Evolutionary conservation across 1,140 invertebrate genomes (phyloP), one percentile per base, ranked within the genome.

Genomic region (Macrocentrus cingulum): DNA sequence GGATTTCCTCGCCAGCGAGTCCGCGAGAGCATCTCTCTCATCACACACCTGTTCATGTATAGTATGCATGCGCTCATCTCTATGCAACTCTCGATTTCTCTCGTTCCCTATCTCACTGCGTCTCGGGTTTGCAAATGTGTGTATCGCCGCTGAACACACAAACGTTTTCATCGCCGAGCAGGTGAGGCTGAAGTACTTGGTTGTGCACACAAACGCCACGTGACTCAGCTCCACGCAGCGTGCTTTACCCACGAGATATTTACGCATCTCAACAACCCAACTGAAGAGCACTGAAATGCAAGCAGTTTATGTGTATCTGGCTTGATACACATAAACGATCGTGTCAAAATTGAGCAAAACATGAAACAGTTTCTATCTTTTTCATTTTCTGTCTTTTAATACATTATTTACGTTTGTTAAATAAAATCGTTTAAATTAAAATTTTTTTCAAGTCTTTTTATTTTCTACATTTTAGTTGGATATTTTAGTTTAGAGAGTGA

Each of bases 61-160:
- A 29, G 4, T 29, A 29, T 29, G 25, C 25, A 56, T 56, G 25
- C 15, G 16, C 59, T 56, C 48, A 60, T 56, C 59, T 60, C 46
- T 51, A 51, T 60, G 59, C 51, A 29, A 61, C 37, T 32, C 29
- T 46, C 44, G 54, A 56, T 49, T 29, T 32, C 34, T 56, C 48
- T 39, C 50, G 32, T 23, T 60, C 39, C 23, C 48, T 56, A 50
- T 55, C 59, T 55, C 51, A 37, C 45, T 29, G 9, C 59, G 42
- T 42, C 22, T 32, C n/a, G n/a, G 19, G 22, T 25, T 4, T 16
- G 51, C 36, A n/a, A 49, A 37, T 42, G 9, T 9, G 25, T 4
- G 25, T 9, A 29, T 29, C 9, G 25, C 25, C 37, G 36, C 46
- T n/a, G 29, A 36, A 19, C 34, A 48, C 59, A 54, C 20, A 57